These are phyloP conservation scores for Apamea sordens DNA, from an alignment of 2,888 invertebrate genomes.

Conservation along the genomic window DNA sequence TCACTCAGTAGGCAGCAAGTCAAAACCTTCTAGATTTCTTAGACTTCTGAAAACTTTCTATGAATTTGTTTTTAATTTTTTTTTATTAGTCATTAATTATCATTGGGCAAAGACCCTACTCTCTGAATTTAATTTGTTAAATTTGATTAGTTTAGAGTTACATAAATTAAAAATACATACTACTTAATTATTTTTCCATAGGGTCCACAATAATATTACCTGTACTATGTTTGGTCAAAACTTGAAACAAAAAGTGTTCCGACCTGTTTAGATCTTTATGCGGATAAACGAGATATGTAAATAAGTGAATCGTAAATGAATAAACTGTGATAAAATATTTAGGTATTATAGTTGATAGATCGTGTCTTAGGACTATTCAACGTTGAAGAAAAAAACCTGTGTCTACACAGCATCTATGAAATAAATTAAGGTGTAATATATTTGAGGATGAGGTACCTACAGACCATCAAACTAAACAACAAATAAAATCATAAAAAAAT, in stretches of 20 bases:
- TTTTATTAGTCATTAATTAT: not conserved
- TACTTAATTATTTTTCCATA: not conserved
- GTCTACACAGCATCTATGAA: not conserved
- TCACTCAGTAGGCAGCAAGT: not conserved
- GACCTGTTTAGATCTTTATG: slow-evolving; percentile 23
- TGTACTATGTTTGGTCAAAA: slow-evolving; percentile 2
- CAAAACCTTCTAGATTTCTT: not conserved
- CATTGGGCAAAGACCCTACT: not conserved
- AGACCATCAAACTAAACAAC: not conserved
- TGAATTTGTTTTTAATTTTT: no score
- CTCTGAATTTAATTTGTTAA: not conserved
- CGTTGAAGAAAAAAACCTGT: not conserved
- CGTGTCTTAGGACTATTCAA: not conserved
- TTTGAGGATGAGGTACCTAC: not conserved
- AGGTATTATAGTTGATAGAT: not conserved
- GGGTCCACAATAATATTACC: not conserved
- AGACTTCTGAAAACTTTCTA: not conserved
- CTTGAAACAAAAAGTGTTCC: slow-evolving; percentile 11
- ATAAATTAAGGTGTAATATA: not conserved
- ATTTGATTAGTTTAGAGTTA: not conserved
- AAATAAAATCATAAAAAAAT: not conserved
- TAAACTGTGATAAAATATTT: slow-evolving; percentile 10
- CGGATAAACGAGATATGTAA: slow-evolving; percentile 6
- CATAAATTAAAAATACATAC: not conserved
- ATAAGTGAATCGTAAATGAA: slow-evolving; percentile 17